A percentile compares a stretch with the other conserved stretches of the same genome.
Evolutionary conservation across 2,797 vertebrate genomes (phyloP).

Genomic region (Xiphorhynchus erythropygius): DNA sequence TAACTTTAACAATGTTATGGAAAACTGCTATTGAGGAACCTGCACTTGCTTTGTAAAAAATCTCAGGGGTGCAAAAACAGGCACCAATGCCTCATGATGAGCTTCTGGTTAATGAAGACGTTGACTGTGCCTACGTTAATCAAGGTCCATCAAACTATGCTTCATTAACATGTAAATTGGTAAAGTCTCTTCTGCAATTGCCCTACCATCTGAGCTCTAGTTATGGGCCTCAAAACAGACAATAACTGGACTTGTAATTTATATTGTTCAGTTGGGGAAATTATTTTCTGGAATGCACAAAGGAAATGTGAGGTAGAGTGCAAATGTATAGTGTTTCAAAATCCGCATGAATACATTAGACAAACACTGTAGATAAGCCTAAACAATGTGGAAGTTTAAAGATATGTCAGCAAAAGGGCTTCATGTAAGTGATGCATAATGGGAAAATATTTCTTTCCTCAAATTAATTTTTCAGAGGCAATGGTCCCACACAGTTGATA

Average conservation of each 20-base stretch:
- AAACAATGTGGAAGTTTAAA: background rate
- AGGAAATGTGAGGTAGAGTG: background rate
- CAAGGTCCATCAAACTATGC: conserved; percentile 70
- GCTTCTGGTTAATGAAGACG: conserved; percentile 78
- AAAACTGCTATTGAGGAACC: conserved; percentile 24
- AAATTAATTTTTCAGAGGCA: background rate
- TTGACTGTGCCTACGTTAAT: conserved; percentile 75
- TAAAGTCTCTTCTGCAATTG: conserved; percentile 74
- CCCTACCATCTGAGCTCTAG: conserved; percentile 79
- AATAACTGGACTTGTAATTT: conserved; percentile 67
- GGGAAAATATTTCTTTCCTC: background rate
- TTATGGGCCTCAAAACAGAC: conserved; percentile 72
- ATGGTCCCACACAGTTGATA: background rate
- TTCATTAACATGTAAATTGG: conserved; percentile 80
- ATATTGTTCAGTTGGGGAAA: conserved; percentile 58
- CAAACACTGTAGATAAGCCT: background rate
- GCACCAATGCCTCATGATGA: conserved; percentile 42
- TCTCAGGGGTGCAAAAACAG: conserved; percentile 28
- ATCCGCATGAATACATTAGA: background rate
- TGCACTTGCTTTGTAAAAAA: conserved; percentile 20
- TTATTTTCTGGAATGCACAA: conserved; percentile 3
- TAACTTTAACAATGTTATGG: background rate
- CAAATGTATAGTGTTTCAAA: background rate
- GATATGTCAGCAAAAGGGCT: background rate
- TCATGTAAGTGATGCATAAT: background rate